Evolutionary conservation across 2,113 vertebrate genomes (phyloP).

Genomic region (Gorsachius goisagi): DNA sequence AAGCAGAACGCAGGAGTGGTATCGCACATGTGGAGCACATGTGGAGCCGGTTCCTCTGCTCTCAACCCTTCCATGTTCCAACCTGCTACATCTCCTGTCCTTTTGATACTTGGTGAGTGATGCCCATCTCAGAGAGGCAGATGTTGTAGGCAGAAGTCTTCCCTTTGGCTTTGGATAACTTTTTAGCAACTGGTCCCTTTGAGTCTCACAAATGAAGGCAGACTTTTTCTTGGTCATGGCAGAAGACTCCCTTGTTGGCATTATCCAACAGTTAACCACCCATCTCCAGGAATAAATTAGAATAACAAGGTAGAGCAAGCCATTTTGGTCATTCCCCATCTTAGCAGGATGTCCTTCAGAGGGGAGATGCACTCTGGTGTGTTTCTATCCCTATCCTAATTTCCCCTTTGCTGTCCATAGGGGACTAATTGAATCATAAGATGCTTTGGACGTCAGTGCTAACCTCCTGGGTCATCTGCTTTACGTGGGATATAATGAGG

Average conservation of each 20-base stretch:
- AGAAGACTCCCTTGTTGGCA: not conserved
- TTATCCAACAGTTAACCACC: not conserved
- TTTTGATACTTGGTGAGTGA: not conserved
- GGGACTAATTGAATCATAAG: not conserved
- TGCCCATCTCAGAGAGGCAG: not conserved
- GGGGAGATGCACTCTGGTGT: not conserved
- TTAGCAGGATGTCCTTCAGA: not conserved
- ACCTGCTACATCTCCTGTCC: not conserved
- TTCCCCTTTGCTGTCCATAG: not conserved
- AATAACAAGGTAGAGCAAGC: not conserved
- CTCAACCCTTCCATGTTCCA: not conserved
- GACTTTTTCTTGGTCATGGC: not conserved
- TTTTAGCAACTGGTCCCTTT: not conserved
- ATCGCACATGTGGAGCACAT: rapidly evolving
- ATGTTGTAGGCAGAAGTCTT: not conserved
- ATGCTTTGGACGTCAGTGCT: not conserved
- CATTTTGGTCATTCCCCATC: not conserved
- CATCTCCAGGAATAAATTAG: not conserved
- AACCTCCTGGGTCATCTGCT: not conserved
- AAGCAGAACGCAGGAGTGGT: not conserved
- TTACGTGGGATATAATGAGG: not conserved
- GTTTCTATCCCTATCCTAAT: not conserved
- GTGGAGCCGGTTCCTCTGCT: not conserved
- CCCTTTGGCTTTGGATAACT: not conserved
- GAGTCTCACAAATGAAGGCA: not conserved